These are phyloP conservation scores for Actinemys pallida DNA, from an alignment of 2,113 vertebrate species.

Conservation along the genomic window DNA sequence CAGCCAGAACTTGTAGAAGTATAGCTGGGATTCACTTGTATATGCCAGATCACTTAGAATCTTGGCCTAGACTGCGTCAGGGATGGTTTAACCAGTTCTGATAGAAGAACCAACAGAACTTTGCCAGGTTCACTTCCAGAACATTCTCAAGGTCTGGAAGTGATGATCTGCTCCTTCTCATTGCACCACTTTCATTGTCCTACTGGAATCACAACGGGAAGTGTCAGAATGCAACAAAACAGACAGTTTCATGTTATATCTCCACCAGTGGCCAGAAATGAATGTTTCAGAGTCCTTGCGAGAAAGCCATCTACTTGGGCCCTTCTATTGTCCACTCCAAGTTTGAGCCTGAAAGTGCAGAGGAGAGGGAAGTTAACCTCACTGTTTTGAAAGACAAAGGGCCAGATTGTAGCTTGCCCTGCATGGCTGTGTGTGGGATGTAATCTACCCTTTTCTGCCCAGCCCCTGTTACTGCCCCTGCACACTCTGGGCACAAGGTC, in stretches of 20 bases:
- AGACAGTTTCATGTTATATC: background rate
- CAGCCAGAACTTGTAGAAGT: background rate
- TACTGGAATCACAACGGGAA: background rate
- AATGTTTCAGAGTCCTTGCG: background rate
- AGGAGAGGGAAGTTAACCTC: background rate
- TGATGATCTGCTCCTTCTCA: background rate
- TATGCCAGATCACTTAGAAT: rapidly evolving
- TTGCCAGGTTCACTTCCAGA: background rate
- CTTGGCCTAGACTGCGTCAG: background rate
- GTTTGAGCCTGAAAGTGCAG: background rate
- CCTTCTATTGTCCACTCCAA: background rate
- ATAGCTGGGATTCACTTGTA: rapidly evolving
- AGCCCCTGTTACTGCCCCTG: background rate
- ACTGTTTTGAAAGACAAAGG: background rate
- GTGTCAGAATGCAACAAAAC: background rate
- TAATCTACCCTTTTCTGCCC: background rate
- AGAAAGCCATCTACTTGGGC: background rate
- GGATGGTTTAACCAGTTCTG: background rate
- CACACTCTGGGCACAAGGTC: background rate
- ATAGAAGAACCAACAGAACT: rapidly evolving
- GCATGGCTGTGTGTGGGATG: background rate
- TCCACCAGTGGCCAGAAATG: background rate
- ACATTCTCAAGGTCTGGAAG: background rate
- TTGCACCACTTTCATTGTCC: background rate
- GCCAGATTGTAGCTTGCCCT: background rate